These are phyloP conservation scores for Tridacna gigas DNA, from an alignment of 2,888 invertebrate species.

Conservation along the genomic window DNA sequence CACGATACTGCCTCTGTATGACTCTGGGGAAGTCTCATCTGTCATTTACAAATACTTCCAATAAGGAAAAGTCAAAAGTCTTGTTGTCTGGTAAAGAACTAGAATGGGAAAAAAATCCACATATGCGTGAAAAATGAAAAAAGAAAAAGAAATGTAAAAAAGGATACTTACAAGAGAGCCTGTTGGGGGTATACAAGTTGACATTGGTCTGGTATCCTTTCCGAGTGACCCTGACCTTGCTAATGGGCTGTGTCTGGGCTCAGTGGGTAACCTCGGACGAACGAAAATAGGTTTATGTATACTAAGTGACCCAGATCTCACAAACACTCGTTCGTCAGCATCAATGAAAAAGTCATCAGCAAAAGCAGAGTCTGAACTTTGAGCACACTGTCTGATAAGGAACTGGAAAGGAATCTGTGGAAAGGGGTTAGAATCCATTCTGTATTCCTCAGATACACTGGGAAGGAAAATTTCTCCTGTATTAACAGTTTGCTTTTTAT, in stretches of 20 bases:
- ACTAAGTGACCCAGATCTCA: conserved; percentile 80
- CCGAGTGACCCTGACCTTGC: conserved; percentile 81
- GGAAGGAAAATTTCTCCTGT: conserved; percentile 78
- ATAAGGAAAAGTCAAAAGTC: neutral
- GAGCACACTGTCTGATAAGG: conserved; percentile 78
- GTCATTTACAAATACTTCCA: no score
- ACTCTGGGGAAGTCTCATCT: no score
- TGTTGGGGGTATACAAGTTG: conserved; percentile 74
- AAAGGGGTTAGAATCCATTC: conserved; percentile 79
- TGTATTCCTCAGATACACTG: conserved; percentile 80
- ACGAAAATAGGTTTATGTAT: conserved; percentile 67
- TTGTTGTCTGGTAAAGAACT: neutral
- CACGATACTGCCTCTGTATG: no score
- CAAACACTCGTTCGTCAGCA: conserved; percentile 79
- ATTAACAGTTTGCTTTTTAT: conserved; percentile 66
- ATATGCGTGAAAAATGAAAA: no score
- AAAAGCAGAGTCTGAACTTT: conserved; percentile 82
- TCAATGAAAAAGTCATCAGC: conserved; percentile 83
- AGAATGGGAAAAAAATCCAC: no score
- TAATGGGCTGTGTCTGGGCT: conserved; percentile 79
- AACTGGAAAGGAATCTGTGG: conserved; percentile 82
- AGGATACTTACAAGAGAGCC: conserved; percentile 72
- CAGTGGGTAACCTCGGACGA: conserved; percentile 79
- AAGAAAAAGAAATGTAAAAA: no score
- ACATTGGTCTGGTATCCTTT: conserved; percentile 76